Evolutionary conservation across 2,888 invertebrate species (phyloP).

Genomic region (Tetragonula carbonaria): DNA sequence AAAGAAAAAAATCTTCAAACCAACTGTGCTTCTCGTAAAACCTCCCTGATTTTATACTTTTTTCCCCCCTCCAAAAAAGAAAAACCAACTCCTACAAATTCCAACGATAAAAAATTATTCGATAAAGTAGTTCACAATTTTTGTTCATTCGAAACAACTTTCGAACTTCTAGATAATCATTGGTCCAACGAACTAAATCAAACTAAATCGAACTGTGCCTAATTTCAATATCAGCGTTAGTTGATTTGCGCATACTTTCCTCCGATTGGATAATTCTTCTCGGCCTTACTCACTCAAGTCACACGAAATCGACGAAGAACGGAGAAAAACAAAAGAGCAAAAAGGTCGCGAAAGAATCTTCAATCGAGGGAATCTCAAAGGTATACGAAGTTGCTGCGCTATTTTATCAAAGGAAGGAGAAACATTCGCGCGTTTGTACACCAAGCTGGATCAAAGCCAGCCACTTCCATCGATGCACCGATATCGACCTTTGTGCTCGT

Average conservation of each 20-base stretch:
- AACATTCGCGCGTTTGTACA: slow-evolving; percentile 35
- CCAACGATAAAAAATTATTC: too few species aligned
- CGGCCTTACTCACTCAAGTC: background rate
- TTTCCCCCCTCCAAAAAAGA: too few species aligned
- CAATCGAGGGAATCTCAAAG: background rate
- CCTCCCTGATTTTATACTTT: too few species aligned
- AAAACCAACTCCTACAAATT: too few species aligned
- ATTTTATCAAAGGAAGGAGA: slow-evolving; percentile 45
- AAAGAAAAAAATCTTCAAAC: too few species aligned
- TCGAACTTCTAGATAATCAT: too few species aligned
- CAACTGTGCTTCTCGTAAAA: too few species aligned
- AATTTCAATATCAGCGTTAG: background rate
- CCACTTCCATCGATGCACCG: slow-evolving; percentile 47
- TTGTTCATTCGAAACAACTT: too few species aligned
- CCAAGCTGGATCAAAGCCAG: slow-evolving; percentile 61
- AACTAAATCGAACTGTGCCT: background rate
- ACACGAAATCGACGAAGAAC: background rate
- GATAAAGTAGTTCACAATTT: too few species aligned
- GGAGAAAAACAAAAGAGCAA: background rate
- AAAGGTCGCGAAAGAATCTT: background rate
- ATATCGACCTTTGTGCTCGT: slow-evolving; percentile 50
- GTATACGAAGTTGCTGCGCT: slow-evolving; percentile 32
- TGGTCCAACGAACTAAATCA: background rate
- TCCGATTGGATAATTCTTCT: background rate
- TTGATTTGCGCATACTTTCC: background rate